A percentile compares a stretch with the other conserved stretches of the same genome.
Evolutionary conservation across 1,140 invertebrate species (phyloP).

Genomic region (Drosophila serrata): DNA sequence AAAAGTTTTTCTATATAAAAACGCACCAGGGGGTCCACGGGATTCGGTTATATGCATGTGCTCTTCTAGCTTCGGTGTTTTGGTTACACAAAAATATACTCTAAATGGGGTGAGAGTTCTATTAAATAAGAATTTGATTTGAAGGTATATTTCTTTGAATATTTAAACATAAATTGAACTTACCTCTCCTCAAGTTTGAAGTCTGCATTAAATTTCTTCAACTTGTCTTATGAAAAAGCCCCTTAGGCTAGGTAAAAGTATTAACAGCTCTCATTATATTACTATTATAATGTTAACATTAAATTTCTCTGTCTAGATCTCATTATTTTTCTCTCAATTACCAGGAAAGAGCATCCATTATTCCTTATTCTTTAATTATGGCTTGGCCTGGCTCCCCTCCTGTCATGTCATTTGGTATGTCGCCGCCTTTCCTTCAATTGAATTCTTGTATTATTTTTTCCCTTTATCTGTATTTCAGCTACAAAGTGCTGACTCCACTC

Average conservation of each 20-base stretch:
- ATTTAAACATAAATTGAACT: neutral
- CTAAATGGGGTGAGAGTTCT: neutral
- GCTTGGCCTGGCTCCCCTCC: constrained; percentile 45
- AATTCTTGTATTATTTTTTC: constrained; percentile 57
- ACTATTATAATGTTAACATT: neutral
- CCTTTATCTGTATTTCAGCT: constrained; percentile 14
- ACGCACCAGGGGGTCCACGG: constrained; percentile 74
- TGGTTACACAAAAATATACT: constrained; percentile 23
- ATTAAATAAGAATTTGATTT: too few relatives aligned
- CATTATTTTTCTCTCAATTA: neutral
- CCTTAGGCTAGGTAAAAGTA: too few relatives aligned
- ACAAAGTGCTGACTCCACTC: constrained; percentile 45
- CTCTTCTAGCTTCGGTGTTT: constrained; percentile 54
- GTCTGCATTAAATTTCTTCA: neutral
- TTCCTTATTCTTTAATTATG: neutral
- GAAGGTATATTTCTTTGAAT: neutral
- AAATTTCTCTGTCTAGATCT: neutral
- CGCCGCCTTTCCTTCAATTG: constrained; percentile 81
- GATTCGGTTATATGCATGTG: constrained; percentile 46
- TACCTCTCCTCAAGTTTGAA: too few relatives aligned
- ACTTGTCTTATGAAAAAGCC: neutral
- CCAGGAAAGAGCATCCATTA: constrained; percentile 12
- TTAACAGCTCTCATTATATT: neutral
- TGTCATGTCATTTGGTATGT: constrained; percentile 73
- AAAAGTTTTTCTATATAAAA: constrained; percentile 81